Base-by-base conservation (phyloP, 2,888 invertebrate species). In the Podabrus alpinus region DNA sequence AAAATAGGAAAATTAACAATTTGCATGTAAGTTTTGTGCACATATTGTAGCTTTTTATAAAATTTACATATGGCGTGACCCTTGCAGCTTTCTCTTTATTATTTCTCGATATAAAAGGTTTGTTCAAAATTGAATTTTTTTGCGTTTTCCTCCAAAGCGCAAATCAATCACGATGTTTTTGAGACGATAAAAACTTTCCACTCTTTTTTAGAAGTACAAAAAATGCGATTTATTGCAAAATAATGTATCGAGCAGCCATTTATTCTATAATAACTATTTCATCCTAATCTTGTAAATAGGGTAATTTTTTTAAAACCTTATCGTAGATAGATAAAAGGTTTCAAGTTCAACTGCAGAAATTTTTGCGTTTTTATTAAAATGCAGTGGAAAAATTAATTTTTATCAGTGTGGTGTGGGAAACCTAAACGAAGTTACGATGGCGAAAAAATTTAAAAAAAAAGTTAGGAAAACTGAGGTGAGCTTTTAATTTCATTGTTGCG, bases 271-370 rank as follows among this genome's bases (percentile, higher is more conserved):
- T 81, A 81, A 82, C 80, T 81, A 69, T 75, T 70, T 82, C 81
- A 82, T 73, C 61, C 80, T 82, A 82, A 83, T 82, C 80, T 79
- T 75, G 74, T 76, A 82, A 83, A 82, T 78, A 79, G 83, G 84
- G 83, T 80, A 80, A 79, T 81, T 83, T 84, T 82, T 80, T 79
- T 78, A 78, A 78, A 80, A 66, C 60, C 71, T 77, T 78, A 80
- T 83, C 83, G 82, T 81, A 78, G 72, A n/a, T n/a, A 78, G 84
- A 83, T 84, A 84, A 84, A 78, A 72, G 80, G 84, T 84, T 81
- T 84, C 83, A 85, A 84, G 85, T 84, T 85, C 84, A 81, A 66
- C 77, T 78, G 66, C 21, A 64, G 60, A 24, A 25, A 71, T 75
- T 77, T 77, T 75, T 73, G 69, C 70, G 60, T 75, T 17, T 64